Evolutionary conservation across 2,113 vertebrate species (phyloP), one percentile per base, ranked within the genome.

Genomic region (Ammodytes dubius): DNA sequence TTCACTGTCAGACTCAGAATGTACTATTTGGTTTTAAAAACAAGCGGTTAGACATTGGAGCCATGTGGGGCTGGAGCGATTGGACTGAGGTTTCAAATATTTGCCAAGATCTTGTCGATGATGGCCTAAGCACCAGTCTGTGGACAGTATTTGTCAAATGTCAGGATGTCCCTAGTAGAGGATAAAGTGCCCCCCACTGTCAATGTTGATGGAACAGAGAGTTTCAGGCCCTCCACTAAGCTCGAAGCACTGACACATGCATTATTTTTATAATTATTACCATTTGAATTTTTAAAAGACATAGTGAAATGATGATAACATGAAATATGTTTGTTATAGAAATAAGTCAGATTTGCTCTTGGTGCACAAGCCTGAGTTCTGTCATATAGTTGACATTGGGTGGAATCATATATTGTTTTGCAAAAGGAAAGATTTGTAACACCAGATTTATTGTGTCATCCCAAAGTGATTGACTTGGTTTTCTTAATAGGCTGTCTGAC

Each of bases 401-500:
- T 37, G 19, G 49, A 74, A 43, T 43, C 17, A 19, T 50, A 42
- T 40, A 13, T 49, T 58, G 27, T 27, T 37, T 15, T 72, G 14
- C 12, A 61, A 40, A 45, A 37, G 4, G 12, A 2, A 42, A n/a
- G 54, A 59, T 72, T 45, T 53, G n/a, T 53, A 10, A 17, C 43
- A 45, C 19, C 47, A 13, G 60, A 4, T 70, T 45, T 42, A 47
- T 54, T 58, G 40, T 59, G 56, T 10, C 39, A 72, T 63, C 39
- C 14, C 4, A 15, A 27, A 39, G 27, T 15, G 56, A 82, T 19
- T 75, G 59, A 61, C 69, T 69, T 60, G 27, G 12, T 69, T 42
- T 43, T 42, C 2, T 75, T 88, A 81, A 84, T 81, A 6, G 58
- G 4, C 5, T 9, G 8, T 70, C 1, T 66, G 53, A 87, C 77